A percentile compares a stretch with the other conserved stretches of the same genome.
phyloP scores from a whole-genome alignment of 2,797 vertebrate genomes.

The Sitta carolinensis region DNA sequence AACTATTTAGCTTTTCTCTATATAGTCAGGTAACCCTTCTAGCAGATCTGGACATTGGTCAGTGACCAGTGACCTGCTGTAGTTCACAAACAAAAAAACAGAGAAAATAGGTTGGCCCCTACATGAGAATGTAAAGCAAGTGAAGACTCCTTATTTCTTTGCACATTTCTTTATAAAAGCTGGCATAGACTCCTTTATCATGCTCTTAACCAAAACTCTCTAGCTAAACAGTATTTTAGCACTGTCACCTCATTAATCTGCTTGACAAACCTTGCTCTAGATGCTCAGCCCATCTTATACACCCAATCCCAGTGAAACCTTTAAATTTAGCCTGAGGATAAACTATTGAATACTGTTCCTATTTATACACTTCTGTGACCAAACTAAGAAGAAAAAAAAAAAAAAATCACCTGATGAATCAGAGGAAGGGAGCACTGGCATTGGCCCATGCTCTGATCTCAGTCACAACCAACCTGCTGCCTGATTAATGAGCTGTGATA shows the following conservation, averaged over 20 bases:
- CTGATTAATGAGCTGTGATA: slow-evolving; percentile 64
- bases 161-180: not conserved
- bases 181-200: not conserved
- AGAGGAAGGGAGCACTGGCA: slow-evolving; percentile 23
- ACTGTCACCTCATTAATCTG: not conserved
- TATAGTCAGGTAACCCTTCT: not conserved
- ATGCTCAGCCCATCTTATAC: not conserved
- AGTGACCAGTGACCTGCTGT: not conserved
- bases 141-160: not conserved
- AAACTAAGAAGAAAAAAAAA: not conserved
- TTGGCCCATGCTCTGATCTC: slow-evolving; percentile 59
- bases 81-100: not conserved
- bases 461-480: slow-evolving; percentile 1
- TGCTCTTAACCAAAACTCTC: not conserved
- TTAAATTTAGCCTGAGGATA: not conserved
- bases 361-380: slow-evolving; percentile 12
- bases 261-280: not conserved
- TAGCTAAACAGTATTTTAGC: not conserved
- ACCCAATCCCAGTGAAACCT: not conserved
- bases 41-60: not conserved
- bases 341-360: not conserved
- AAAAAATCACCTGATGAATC: slow-evolving; percentile 40
- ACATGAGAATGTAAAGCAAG: not conserved
- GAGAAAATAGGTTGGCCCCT: not conserved
- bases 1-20: not conserved